These are phyloP conservation scores for Timema podura DNA, from an alignment of 2,888 invertebrate species.

Conservation along the genomic window DNA sequence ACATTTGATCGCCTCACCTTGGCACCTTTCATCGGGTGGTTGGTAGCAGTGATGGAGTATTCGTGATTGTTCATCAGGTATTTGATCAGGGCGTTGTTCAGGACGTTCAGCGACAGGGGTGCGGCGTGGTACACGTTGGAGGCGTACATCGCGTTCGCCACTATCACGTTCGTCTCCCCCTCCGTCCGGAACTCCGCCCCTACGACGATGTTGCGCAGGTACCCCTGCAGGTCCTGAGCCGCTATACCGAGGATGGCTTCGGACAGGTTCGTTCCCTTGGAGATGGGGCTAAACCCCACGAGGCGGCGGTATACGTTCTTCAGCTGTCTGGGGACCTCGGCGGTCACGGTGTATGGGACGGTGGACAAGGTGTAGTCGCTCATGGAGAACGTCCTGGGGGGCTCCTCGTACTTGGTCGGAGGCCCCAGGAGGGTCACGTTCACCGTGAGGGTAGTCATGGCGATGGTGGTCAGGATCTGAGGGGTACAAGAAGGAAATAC, in stretches of 20 bases:
- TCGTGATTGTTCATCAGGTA: conserved; percentile 35
- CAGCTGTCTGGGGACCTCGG: background rate
- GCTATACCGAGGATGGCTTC: conserved; percentile 46
- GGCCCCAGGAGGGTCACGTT: too few species aligned
- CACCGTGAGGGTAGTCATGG: too few species aligned
- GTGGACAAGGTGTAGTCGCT: background rate
- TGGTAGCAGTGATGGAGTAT: conserved; percentile 41
- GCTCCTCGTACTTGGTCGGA: background rate
- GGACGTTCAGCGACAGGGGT: conserved; percentile 50
- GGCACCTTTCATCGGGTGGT: conserved; percentile 38
- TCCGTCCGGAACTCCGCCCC: conserved; percentile 48
- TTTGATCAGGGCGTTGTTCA: conserved; percentile 48
- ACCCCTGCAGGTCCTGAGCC: conserved; percentile 43
- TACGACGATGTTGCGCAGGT: conserved; percentile 48
- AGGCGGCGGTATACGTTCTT: background rate
- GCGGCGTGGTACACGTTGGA: conserved; percentile 50
- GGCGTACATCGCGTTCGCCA: conserved; percentile 47
- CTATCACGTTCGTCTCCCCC: background rate
- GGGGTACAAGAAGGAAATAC: too few species aligned
- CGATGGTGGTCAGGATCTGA: too few species aligned
- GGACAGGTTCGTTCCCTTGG: conserved; percentile 32
- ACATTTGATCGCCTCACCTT: too few species aligned
- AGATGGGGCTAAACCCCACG: background rate
- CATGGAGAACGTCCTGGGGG: conserved; percentile 17
- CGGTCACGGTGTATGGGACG: background rate